Evolutionary conservation across 2,797 vertebrate species (phyloP).

Genomic region (Pteronotus mesoamericanus): DNA sequence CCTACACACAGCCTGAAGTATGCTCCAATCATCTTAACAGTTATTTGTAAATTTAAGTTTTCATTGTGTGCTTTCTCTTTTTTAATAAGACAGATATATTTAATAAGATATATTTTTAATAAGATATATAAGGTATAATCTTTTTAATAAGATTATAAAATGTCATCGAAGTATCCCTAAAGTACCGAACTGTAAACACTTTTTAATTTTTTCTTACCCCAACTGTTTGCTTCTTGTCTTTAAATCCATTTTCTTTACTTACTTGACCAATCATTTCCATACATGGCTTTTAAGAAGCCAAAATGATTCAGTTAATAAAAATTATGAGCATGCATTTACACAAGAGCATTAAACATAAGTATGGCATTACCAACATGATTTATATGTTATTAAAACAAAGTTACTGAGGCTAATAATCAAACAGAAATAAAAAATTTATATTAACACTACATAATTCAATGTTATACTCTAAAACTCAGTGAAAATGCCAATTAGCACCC

Average conservation of each 20-base stretch:
- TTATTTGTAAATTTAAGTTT: neutral
- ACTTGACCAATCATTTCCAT: neutral
- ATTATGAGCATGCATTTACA: neutral
- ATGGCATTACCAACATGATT: neutral
- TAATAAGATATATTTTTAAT: too few species aligned
- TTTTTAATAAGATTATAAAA: too few species aligned
- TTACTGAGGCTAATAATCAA: neutral
- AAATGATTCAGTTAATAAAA: constrained; percentile 24
- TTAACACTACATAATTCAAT: constrained; percentile 23
- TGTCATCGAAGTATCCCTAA: neutral
- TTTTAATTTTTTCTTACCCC: neutral
- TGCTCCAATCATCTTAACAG: neutral
- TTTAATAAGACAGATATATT: too few species aligned
- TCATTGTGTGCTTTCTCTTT: neutral
- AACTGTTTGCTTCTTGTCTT: neutral
- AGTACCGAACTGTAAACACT: neutral
- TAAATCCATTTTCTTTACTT: neutral
- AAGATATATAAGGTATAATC: too few species aligned
- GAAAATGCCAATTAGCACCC: neutral
- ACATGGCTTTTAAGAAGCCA: neutral
- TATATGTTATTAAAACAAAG: constrained; percentile 5
- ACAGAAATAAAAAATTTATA: neutral
- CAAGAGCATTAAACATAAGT: neutral
- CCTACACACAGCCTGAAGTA: neutral
- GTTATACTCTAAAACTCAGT: neutral